These are phyloP conservation scores for Magallana gigas DNA, from an alignment of 1,140 invertebrate species.

Conservation along the genomic window DNA sequence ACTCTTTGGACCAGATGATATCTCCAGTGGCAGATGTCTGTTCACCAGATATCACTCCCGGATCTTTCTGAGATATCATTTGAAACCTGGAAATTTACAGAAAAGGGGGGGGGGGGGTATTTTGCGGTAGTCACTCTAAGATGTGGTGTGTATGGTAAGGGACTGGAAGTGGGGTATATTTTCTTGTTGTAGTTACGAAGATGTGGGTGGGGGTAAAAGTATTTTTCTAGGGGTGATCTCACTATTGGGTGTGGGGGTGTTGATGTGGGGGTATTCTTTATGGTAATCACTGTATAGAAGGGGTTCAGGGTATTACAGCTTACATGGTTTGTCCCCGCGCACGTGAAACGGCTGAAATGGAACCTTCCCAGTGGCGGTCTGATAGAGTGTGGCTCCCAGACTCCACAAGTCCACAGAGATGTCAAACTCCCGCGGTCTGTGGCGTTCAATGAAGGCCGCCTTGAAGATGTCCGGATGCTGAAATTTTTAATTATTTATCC, in stretches of 20 bases:
- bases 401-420: conserved; percentile 97
- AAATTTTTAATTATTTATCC: conserved; percentile 43
- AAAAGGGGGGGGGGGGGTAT: not conserved
- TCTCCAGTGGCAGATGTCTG: conserved; percentile 93
- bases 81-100: conserved; percentile 67
- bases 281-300: too few species aligned
- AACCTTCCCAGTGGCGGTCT: conserved; percentile 95
- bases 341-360: conserved; percentile 96
- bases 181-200: too few species aligned
- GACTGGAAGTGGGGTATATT: too few species aligned
- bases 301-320: conserved; percentile 13
- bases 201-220: too few species aligned
- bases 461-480: conserved; percentile 97
- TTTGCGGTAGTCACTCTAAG: too few species aligned
- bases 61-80: conserved; percentile 87
- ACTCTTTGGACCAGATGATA: conserved; percentile 92
- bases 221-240: too few species aligned
- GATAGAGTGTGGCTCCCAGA: conserved; percentile 97
- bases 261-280: too few species aligned
- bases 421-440: conserved; percentile 91
- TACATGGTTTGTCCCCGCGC: conserved; percentile 96
- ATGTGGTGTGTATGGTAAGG: too few species aligned
- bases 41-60: conserved; percentile 94
- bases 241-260: too few species aligned
- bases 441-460: conserved; percentile 88